Evolutionary conservation across 1,140 invertebrate genomes (phyloP), one percentile per base, ranked within the genome.

Genomic region (Heliconius hermathena): DNA sequence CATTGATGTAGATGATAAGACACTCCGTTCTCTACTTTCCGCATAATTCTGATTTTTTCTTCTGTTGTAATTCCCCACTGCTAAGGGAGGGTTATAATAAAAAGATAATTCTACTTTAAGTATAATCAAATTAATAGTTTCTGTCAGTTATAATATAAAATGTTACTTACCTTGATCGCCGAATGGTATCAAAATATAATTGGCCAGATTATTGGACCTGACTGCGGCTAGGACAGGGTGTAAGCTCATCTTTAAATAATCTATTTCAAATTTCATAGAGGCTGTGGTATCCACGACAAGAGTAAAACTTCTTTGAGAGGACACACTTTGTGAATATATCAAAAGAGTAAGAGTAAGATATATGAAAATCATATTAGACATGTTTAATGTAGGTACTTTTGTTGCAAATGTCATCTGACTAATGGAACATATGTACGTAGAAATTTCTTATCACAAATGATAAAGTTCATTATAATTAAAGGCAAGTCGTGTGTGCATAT

Each of bases 161-260:
- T 9, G 0, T 41, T 36, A 82, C 88, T 90, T 82, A 93, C 92
- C 87, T 26, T 87, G 84, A 82, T 92, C 88, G 52, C 85, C 88
- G 77, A 91, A 93, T 1, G 89, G 82, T 13, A 92, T 80, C 8
- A 92, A 54, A 20, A 91, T 84, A 60, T 87, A 93, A 57, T 92
- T 82, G 8, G 78, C 78, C 22, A 89, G 80, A n/a, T 87, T 81
- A 22, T 73, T 70, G 49, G 79, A 77, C 20, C 49, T 70, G 20
- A 89, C 38, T 20, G 52, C 33, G 38, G 79, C 76, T 1, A 87
- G 16, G 18, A 88, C 80, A 5, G 76, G 60, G 2, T 74, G 49
- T 2, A 91, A 79, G 74, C 87, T 83, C 0, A 77, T 57, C 83
- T 88, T 89, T 6, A 92, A 79, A 20, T 86, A 75, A 36, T 88